Evolutionary conservation across 1,140 invertebrate species (phyloP).

Genomic region (Diorhabda sublineata): DNA sequence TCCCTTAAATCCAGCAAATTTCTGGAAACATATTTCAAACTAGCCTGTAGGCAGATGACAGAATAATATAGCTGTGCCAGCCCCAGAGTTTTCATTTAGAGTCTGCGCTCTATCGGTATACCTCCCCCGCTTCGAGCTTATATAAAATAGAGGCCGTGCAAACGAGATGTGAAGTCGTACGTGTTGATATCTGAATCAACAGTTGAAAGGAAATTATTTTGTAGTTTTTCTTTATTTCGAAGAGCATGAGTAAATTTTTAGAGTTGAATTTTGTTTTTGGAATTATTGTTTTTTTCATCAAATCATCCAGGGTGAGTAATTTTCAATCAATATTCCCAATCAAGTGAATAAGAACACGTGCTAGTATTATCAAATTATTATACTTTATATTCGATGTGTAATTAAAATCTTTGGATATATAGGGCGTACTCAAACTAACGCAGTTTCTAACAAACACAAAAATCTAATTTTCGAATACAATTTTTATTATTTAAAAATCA

Average conservation of each 20-base stretch:
- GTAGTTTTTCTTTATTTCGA: background rate
- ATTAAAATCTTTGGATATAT: too few species aligned
- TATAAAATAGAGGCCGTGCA: background rate
- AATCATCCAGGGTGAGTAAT: background rate
- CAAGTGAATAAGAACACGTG: too few species aligned
- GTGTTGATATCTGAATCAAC: conserved; percentile 2
- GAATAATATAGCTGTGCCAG: background rate
- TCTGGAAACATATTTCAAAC: background rate
- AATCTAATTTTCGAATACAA: too few species aligned
- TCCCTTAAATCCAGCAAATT: background rate
- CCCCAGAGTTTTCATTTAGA: background rate
- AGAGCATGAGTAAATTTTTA: background rate
- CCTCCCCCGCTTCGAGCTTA: background rate
- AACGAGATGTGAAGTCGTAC: background rate
- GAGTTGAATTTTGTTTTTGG: background rate
- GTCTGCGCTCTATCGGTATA: background rate
- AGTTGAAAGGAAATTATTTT: background rate
- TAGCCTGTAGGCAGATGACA: background rate
- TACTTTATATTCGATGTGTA: too few species aligned
- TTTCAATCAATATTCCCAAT: too few species aligned
- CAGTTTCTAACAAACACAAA: too few species aligned
- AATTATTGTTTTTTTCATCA: background rate
- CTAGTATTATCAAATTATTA: too few species aligned
- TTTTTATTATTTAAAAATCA: too few species aligned
- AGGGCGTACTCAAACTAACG: too few species aligned